Evolutionary conservation across 2,113 vertebrate species (phyloP).

Genomic region (Nothocercus julius): DNA sequence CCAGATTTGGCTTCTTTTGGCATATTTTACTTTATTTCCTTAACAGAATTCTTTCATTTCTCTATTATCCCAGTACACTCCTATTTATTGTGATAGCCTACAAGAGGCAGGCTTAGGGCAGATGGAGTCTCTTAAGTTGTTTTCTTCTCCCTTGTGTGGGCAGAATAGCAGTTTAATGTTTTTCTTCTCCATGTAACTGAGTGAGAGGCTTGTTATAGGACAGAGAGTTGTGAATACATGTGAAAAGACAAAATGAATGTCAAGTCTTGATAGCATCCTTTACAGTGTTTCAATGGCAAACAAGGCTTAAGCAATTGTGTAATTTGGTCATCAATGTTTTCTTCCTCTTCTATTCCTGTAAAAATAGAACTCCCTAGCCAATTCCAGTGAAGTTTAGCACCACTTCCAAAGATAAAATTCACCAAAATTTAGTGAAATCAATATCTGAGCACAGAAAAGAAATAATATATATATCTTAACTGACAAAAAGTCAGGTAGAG

Average conservation of each 20-base stretch:
- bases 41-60: neutral
- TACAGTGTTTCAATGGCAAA: neutral
- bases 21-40: neutral
- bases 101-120: neutral
- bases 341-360: neutral
- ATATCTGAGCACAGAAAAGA: neutral
- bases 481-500: neutral
- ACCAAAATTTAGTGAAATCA: neutral
- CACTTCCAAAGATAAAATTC: neutral
- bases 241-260: neutral
- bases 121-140: neutral
- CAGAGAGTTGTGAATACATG: neutral
- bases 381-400: neutral
- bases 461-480: neutral
- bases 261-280: neutral
- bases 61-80: fast-evolving
- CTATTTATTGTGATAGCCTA: neutral
- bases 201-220: neutral
- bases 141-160: neutral
- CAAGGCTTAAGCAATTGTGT: neutral
- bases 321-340: neutral
- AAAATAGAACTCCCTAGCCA: neutral
- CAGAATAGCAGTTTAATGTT: neutral
- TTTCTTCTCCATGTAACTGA: neutral
- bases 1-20: neutral